Evolutionary conservation across 2,888 invertebrate species (phyloP).

Genomic region (Dynastes maya): DNA sequence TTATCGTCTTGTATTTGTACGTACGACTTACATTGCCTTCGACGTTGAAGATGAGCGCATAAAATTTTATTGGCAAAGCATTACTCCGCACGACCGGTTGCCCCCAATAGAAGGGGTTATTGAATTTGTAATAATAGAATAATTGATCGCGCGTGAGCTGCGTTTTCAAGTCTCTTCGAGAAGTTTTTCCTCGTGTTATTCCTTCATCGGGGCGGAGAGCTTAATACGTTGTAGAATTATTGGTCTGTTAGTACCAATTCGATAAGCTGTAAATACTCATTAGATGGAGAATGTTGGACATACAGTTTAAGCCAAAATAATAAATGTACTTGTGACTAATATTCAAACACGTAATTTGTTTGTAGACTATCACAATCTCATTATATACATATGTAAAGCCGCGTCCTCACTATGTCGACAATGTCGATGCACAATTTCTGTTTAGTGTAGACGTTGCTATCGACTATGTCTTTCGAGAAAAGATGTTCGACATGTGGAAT

Average conservation of each 20-base stretch:
- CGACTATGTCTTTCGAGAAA: no score
- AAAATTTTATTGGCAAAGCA: slow-evolving; percentile 66
- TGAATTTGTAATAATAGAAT: slow-evolving; percentile 66
- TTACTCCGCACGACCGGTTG: slow-evolving; percentile 64
- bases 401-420: no score
- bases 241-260: background rate
- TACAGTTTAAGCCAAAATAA: no score
- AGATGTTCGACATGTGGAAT: no score
- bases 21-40: slow-evolving; percentile 17
- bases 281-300: no score
- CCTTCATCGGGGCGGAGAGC: background rate
- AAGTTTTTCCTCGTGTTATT: background rate
- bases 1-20: slow-evolving; percentile 58
- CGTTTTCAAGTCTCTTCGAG: background rate
- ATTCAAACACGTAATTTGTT: no score
- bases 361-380: no score
- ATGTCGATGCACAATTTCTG: no score
- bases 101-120: slow-evolving; percentile 64
- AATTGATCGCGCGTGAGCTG: slow-evolving; percentile 60
- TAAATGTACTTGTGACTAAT: no score
- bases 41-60: slow-evolving; percentile 59
- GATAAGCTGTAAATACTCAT: background rate
- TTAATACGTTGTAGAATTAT: slow-evolving; percentile 1
- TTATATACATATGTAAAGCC: no score
- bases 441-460: no score